Conservation (phyloP, 1,140 invertebrate genomes). For the Orchestia grillus region DNA sequence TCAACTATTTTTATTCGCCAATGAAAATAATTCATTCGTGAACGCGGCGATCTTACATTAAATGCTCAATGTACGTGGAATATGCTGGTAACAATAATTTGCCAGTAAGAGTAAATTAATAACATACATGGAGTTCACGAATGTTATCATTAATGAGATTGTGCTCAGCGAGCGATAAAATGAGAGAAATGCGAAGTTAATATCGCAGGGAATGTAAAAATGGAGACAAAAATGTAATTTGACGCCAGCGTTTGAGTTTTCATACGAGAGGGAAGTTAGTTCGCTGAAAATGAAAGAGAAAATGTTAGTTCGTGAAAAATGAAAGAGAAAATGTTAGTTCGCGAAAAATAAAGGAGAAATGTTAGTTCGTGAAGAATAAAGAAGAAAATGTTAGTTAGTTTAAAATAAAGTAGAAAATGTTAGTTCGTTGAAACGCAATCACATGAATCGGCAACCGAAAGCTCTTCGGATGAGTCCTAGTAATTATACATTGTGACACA, state of each 20-base stretch:
- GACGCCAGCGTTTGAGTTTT: neutral
- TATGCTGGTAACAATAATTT: neutral
- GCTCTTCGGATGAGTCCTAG: neutral
- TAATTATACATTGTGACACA: no score
- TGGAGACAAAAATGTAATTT: neutral
- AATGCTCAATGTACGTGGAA: neutral
- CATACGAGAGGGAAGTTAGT: neutral
- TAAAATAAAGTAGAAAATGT: neutral
- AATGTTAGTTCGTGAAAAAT: neutral
- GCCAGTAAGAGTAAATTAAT: neutral
- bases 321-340: neutral
- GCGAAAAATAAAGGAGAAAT: neutral
- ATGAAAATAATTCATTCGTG: neutral
- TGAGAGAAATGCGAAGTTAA: neutral
- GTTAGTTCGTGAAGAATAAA: neutral
- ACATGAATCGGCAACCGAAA: neutral
- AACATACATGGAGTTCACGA: neutral
- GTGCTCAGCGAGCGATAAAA: neutral
- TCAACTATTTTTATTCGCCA: neutral
- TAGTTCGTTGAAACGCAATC: neutral
- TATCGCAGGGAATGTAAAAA: neutral
- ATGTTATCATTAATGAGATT: neutral
- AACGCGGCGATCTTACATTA: neutral
- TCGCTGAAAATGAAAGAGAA: neutral
- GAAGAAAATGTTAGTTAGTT: neutral